phyloP scores from a whole-genome alignment of 2,888 invertebrate species.

The Leucophenga maculata region DNA sequence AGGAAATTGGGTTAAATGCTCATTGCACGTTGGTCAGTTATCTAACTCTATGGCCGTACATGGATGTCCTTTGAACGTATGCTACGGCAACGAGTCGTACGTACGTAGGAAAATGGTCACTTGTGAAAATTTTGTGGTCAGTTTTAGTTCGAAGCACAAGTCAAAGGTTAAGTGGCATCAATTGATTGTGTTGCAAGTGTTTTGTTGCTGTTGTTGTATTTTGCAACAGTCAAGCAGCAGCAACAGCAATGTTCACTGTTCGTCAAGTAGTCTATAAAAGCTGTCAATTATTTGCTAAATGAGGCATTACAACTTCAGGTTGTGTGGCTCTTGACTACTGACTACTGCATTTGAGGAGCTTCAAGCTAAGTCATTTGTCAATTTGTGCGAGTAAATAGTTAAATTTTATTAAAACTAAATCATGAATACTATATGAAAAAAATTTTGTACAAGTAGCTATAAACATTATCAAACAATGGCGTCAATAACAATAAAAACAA shows the following conservation, averaged over 20 bases:
- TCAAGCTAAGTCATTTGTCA: too few relatives aligned
- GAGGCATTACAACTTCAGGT: constrained; percentile 46
- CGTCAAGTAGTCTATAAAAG: constrained; percentile 34
- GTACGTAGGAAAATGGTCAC: neutral
- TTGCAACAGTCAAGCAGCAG: neutral
- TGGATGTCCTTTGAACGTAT: too few relatives aligned
- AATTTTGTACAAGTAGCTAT: too few relatives aligned
- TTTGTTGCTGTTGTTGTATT: constrained; percentile 12
- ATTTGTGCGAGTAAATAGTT: too few relatives aligned
- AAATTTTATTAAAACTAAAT: too few relatives aligned
- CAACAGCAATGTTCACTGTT: constrained; percentile 25
- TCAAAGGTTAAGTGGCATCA: constrained; percentile 38
- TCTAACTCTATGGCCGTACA: neutral
- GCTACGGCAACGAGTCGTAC: neutral
- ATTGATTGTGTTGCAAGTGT: constrained; percentile 29
- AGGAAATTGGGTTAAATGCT: constrained; percentile 24
- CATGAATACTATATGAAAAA: too few relatives aligned
- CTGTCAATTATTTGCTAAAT: constrained; percentile 47
- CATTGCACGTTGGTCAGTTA: constrained; percentile 8
- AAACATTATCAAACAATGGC: too few relatives aligned
- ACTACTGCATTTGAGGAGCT: too few relatives aligned
- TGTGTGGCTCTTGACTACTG: constrained; percentile 10
- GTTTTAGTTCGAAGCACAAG: constrained; percentile 19
- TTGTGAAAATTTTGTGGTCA: constrained; percentile 18
- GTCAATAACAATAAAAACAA: too few relatives aligned